A percentile compares a stretch with the other conserved stretches of the same genome.
Evolutionary conservation across 2,888 invertebrate species (phyloP).

Genomic region (Nymphalis c-album): DNA sequence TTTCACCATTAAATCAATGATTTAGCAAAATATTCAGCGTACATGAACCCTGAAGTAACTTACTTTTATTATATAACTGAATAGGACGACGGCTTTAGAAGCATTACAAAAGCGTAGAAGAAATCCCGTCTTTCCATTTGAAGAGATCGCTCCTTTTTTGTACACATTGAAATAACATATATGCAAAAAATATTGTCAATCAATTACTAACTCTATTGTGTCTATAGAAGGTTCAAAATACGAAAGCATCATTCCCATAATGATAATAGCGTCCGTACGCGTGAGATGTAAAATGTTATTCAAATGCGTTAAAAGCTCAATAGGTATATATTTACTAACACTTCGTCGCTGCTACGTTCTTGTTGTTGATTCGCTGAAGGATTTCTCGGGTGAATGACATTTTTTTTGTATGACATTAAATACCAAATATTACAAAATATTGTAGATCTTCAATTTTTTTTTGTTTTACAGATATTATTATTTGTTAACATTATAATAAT

Average conservation of each 20-base stretch:
- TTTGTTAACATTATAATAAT: too few relatives aligned
- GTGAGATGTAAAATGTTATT: conserved; percentile 34
- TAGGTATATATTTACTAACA: conserved; percentile 40
- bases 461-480: too few relatives aligned
- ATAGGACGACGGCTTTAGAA: conserved; percentile 13
- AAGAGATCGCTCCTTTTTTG: conserved; percentile 23
- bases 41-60: neutral
- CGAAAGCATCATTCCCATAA: neutral
- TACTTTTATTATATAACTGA: conserved; percentile 4
- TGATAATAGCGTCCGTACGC: conserved; percentile 15
- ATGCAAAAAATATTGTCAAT: neutral
- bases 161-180: conserved; percentile 16
- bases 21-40: neutral
- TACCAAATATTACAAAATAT: too few relatives aligned
- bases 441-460: too few relatives aligned
- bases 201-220: conserved; percentile 21
- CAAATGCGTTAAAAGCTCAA: conserved; percentile 43
- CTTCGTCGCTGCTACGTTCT: conserved; percentile 36
- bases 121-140: conserved; percentile 29
- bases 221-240: conserved; percentile 10
- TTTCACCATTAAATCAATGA: neutral
- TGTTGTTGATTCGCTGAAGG: conserved; percentile 17
- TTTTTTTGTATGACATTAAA: too few relatives aligned
- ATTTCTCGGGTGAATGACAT: neutral
- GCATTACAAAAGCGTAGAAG: conserved; percentile 22